A percentile compares a stretch with the other conserved stretches of the same genome.
phyloP scores from a whole-genome alignment of 2,113 vertebrate species.

The Rhynchopsitta pachyrhyncha region DNA sequence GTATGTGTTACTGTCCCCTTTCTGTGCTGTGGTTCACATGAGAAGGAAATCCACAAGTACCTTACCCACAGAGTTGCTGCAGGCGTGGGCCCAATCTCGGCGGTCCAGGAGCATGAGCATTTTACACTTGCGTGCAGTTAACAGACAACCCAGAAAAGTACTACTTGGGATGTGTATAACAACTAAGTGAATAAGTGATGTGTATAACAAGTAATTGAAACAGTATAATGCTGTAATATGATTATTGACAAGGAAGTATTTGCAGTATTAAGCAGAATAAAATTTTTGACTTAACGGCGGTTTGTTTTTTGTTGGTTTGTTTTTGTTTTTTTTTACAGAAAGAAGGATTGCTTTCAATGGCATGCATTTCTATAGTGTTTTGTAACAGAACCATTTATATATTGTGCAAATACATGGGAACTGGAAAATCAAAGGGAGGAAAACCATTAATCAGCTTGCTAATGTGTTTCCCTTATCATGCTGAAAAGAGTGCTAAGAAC shows the following conservation, averaged over 20 bases:
- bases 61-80: background rate
- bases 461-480: conserved; percentile 32
- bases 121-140: background rate
- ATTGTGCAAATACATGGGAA: background rate
- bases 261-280: background rate
- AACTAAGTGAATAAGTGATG: background rate
- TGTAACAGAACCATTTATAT: background rate
- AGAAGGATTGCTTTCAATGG: background rate
- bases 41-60: background rate
- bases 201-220: background rate
- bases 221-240: background rate
- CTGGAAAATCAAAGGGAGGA: background rate
- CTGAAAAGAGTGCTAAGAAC: background rate
- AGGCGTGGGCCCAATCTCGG: fast-evolving
- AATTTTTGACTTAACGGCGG: background rate
- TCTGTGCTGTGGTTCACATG: background rate
- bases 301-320: background rate
- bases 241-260: background rate
- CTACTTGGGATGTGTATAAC: background rate
- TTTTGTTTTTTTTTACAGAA: background rate
- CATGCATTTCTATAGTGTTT: background rate
- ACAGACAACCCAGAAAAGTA: background rate
- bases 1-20: background rate
- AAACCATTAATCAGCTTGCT: conserved; percentile 28
- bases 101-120: background rate